These are phyloP conservation scores for Ceratina australensis DNA, from an alignment of 1,140 invertebrate species.

Conservation along the genomic window DNA sequence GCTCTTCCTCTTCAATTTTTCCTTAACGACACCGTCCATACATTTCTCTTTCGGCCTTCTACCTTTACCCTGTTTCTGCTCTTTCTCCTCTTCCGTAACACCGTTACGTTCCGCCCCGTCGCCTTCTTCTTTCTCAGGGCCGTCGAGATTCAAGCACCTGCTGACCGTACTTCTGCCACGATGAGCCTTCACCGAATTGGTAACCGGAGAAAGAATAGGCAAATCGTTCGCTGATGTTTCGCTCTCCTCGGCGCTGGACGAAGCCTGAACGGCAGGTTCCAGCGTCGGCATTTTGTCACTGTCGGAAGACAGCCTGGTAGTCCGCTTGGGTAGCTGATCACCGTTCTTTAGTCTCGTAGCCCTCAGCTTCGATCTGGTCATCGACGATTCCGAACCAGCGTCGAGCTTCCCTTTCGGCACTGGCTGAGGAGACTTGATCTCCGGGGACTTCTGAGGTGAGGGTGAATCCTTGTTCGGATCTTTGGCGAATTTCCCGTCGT, in stretches of 20 bases:
- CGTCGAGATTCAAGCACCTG: not conserved
- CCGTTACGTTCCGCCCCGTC: not conserved
- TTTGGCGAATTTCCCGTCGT: constrained; percentile 73
- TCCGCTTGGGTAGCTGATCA: constrained; percentile 47
- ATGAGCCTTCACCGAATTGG: not conserved
- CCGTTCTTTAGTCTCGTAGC: not conserved
- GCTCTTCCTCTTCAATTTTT: constrained; percentile 17
- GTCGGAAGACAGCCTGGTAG: constrained; percentile 59
- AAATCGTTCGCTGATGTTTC: constrained; percentile 59
- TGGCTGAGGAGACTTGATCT: not conserved
- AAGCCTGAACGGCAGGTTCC: constrained; percentile 51
- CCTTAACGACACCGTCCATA: not conserved
- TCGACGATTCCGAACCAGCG: constrained; percentile 9
- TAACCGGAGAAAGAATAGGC: constrained; percentile 61
- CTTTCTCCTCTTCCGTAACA: not conserved
- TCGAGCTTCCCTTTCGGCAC: not conserved
- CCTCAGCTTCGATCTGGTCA: constrained; percentile 45
- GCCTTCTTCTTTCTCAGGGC: not conserved
- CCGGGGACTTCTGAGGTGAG: constrained; percentile 16
- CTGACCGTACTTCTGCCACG: not conserved
- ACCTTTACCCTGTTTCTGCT: constrained; percentile 21
- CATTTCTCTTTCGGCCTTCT: constrained; percentile 42
- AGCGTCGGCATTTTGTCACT: constrained; percentile 69
- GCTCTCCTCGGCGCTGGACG: constrained; percentile 27
- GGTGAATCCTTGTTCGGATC: constrained; percentile 56